These are phyloP conservation scores for Bombus cullumanus DNA, from an alignment of 1,140 invertebrate species.

Conservation along the genomic window DNA sequence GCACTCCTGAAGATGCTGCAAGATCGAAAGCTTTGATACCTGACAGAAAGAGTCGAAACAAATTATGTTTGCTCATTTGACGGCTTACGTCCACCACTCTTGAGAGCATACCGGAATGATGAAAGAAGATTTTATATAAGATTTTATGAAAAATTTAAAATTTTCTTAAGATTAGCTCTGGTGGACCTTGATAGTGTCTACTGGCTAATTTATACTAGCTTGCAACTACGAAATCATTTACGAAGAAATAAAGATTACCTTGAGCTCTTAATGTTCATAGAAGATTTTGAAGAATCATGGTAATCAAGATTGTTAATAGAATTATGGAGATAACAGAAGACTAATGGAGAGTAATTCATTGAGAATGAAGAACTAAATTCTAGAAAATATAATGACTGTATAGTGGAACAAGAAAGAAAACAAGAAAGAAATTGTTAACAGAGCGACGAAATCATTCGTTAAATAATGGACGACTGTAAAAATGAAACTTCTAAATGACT, in stretches of 20 bases:
- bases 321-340: background rate
- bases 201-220: background rate
- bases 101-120: slow-evolving; percentile 81
- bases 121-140: background rate
- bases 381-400: background rate
- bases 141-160: background rate
- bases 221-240: background rate
- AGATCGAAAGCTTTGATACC: slow-evolving; percentile 79
- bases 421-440: too few relatives aligned
- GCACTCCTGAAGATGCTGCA: slow-evolving; percentile 79
- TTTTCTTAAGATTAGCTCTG: background rate
- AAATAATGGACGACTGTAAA: too few relatives aligned
- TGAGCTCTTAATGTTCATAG: background rate
- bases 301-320: background rate
- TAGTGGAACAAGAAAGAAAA: background rate
- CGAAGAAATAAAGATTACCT: background rate
- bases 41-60: slow-evolving; percentile 80
- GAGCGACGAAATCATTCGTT: too few relatives aligned
- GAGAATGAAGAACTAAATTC: background rate
- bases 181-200: background rate
- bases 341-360: background rate
- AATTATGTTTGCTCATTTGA: slow-evolving; percentile 81
- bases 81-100: slow-evolving; percentile 79
- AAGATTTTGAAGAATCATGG: too few relatives aligned
- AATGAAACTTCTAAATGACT: too few relatives aligned